phyloP scores from a whole-genome alignment of 37 sponge, comb jelly and placozoan species.

The Hexactinellida sp. region DNA sequence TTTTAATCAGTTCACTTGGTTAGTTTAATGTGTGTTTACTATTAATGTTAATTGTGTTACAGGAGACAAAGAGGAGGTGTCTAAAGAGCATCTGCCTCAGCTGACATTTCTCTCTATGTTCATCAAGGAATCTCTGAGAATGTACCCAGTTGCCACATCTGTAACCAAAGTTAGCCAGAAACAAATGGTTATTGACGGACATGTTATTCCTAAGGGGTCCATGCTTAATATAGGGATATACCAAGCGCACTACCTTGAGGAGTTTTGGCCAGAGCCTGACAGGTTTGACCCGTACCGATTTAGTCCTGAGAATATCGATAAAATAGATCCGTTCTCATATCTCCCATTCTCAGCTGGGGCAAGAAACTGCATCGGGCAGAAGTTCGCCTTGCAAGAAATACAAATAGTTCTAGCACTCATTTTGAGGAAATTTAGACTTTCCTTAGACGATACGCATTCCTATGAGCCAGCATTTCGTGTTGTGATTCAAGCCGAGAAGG shows the following conservation, averaged over 20 bases:
- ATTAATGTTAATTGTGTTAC: no score
- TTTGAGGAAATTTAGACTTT: not conserved
- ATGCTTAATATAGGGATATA: not conserved
- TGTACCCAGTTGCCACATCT: conserved; percentile 1
- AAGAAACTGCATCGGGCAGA: not conserved
- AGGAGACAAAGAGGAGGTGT: not conserved
- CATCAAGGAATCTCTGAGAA: not conserved
- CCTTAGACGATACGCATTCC: not conserved
- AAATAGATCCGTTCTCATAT: not conserved
- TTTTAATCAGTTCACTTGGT: no score
- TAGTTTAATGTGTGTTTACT: no score
- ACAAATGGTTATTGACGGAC: not conserved
- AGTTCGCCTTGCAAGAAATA: not conserved
- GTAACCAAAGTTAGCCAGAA: not conserved
- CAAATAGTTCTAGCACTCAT: not conserved
- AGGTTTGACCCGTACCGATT: not conserved
- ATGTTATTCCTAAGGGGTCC: not conserved
- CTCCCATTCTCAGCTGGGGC: not conserved
- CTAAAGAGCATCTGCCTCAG: not conserved
- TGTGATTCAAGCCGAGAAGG: not conserved
- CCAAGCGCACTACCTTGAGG: not conserved
- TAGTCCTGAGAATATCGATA: conserved; percentile 8
- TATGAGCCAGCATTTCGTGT: not conserved
- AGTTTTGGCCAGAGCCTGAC: not conserved
- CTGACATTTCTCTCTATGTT: not conserved